Evolutionary conservation across 2,797 vertebrate genomes (phyloP).

Genomic region (Sebastes dallii): DNA sequence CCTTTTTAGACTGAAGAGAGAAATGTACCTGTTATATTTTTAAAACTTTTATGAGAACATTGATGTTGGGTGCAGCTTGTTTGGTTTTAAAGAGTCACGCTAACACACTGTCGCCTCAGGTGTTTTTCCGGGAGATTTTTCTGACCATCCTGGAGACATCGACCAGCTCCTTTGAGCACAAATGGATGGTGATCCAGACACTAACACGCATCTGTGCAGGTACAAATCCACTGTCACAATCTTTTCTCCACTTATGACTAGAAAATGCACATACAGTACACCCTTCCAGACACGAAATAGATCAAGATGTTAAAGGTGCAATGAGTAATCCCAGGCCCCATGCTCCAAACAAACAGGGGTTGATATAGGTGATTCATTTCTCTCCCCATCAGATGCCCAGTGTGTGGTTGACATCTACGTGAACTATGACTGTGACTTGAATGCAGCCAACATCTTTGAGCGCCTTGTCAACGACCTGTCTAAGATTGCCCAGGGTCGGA

Average conservation of each 20-base stretch:
- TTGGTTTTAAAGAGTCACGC: neutral
- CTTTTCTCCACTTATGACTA: neutral
- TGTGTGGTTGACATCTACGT: constrained; percentile 99
- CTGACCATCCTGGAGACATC: constrained; percentile 97
- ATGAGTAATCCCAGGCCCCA: no score
- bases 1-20: neutral
- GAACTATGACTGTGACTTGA: constrained; percentile 98
- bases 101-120: constrained; percentile 72
- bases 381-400: constrained; percentile 88
- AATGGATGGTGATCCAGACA: constrained; percentile 99
- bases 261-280: no score
- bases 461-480: constrained; percentile 96
- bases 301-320: neutral
- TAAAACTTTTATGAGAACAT: no score
- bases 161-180: constrained; percentile 97
- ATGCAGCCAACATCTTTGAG: constrained; percentile 98
- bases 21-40: neutral
- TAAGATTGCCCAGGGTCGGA: constrained; percentile 96
- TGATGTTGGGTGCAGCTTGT: neutral
- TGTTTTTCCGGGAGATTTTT: constrained; percentile 99
- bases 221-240: constrained; percentile 51
- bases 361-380: rapidly evolving
- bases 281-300: neutral
- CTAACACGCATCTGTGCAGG: constrained; percentile 98
- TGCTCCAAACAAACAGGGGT: neutral